Conservation (phyloP, 2,888 invertebrate genomes). For the Aphidoletes aphidimyza region DNA sequence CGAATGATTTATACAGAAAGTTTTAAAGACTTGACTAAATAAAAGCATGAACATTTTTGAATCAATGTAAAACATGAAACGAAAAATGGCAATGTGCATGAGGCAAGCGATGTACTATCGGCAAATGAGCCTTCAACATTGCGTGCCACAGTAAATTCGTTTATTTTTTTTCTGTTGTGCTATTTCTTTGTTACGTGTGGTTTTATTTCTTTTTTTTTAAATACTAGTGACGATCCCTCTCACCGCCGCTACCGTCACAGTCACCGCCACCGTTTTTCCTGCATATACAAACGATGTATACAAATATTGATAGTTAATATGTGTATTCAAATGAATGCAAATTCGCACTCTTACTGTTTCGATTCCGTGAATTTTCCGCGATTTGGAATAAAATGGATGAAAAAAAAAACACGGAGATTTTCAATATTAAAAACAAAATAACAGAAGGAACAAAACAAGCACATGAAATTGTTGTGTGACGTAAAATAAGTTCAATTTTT, state of each 20-base stretch:
- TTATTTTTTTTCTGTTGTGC: no score
- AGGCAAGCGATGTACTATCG: background rate
- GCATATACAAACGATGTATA: background rate
- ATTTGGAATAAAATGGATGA: no score
- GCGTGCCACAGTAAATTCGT: background rate
- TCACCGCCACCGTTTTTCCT: background rate
- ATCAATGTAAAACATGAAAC: background rate
- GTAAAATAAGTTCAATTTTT: background rate
- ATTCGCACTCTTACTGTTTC: background rate
- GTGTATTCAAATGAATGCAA: constrained; percentile 7
- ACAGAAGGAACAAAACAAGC: no score
- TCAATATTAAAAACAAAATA: no score
- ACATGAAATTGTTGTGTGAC: background rate
- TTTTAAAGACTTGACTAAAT: background rate
- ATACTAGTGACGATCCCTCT: background rate
- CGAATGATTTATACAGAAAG: background rate
- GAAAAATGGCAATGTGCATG: background rate
- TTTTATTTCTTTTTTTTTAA: background rate
- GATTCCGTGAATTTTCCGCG: background rate
- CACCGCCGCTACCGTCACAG: background rate
- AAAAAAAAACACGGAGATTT: no score
- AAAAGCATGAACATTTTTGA: background rate
- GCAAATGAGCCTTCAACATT: background rate
- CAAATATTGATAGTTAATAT: background rate
- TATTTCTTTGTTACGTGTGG: no score